Base-by-base conservation (phyloP, 2,113 vertebrate species). In the Sebastes fasciatus region DNA sequence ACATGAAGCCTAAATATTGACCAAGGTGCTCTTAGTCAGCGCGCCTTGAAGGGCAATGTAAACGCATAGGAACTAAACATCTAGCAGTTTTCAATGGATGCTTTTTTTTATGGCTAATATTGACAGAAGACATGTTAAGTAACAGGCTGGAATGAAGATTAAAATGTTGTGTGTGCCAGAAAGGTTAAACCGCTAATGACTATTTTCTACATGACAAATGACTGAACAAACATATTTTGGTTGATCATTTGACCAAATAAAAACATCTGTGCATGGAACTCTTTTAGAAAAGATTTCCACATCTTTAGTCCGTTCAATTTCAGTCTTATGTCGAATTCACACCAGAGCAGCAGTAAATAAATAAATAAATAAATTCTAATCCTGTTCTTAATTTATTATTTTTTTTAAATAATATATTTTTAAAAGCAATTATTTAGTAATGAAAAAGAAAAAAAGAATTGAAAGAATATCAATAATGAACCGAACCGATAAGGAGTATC, bases 1-100 rank as follows among this genome's bases (percentile, higher is more conserved):
- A 77, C 60, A 65, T 69, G 65, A 78, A 85, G 80, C 65, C 82
- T 90, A 79, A 92, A 91, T 89, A 91, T 91, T 86, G 87, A 92
- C 90, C 61, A 17, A 67, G 64, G 76, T 68, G 49, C 75, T 80
- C 58, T 77, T 10, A 77, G 70, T 87, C 60, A 71, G 66, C 11
- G 21, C 0, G 19, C 51, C 60, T 52, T 87, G n/a, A 82, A 82
- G 69, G 79, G 16, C 79, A 67, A 67, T 40, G 51, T 71, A 61
- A 86, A 75, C 42, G 64, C 55, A 64, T 14, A 63, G 8, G 43
- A 73, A 72, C 26, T 79, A 52, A 79, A 74, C 62, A n/a, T 45
- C 26, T 21, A 6, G 17, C 10, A 16, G 16, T 58, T 68, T 77
- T 80, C n/a, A 68, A 76, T 71, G n/a, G 52, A 42, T 1, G 16